These are phyloP conservation scores for Balanococcus diminutus DNA, from an alignment of 2,888 invertebrate genomes.

Conservation along the genomic window DNA sequence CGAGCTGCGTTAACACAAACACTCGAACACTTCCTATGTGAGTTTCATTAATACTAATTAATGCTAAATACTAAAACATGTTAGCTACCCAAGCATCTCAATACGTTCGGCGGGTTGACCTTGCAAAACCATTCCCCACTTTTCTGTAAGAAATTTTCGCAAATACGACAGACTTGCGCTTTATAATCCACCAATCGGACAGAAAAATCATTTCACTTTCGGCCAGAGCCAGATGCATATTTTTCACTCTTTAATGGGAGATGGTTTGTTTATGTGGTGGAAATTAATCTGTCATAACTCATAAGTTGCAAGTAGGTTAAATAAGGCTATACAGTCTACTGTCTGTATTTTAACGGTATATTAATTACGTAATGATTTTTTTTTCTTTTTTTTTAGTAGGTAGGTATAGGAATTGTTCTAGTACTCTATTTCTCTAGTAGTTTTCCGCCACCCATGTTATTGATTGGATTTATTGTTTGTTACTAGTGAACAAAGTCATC, in stretches of 20 bases:
- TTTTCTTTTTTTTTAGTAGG: too few species aligned
- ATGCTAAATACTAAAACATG: constrained; percentile 31
- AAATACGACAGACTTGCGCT: constrained; percentile 36
- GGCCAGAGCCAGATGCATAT: neutral
- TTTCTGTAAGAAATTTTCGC: constrained; percentile 30
- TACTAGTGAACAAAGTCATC: neutral
- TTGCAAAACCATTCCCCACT: constrained; percentile 23
- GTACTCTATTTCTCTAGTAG: neutral
- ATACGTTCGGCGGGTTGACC: constrained; percentile 32
- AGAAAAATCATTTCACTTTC: constrained; percentile 25
- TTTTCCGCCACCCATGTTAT: neutral
- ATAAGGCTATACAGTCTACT: neutral
- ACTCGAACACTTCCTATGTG: constrained; percentile 27
- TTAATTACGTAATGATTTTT: neutral
- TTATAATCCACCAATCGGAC: neutral
- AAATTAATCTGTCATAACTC: neutral
- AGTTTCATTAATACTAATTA: constrained; percentile 41
- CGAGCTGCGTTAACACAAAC: neutral
- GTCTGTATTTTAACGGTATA: neutral
- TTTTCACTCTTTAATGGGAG: neutral
- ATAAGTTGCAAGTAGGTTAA: neutral
- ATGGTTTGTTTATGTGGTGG: neutral
- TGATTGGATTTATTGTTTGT: neutral
- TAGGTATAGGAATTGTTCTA: neutral
- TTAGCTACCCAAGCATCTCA: constrained; percentile 18